A percentile compares a stretch with the other conserved stretches of the same genome.
Evolutionary conservation across 2,113 vertebrate species (phyloP).

Genomic region (Columba janthina): DNA sequence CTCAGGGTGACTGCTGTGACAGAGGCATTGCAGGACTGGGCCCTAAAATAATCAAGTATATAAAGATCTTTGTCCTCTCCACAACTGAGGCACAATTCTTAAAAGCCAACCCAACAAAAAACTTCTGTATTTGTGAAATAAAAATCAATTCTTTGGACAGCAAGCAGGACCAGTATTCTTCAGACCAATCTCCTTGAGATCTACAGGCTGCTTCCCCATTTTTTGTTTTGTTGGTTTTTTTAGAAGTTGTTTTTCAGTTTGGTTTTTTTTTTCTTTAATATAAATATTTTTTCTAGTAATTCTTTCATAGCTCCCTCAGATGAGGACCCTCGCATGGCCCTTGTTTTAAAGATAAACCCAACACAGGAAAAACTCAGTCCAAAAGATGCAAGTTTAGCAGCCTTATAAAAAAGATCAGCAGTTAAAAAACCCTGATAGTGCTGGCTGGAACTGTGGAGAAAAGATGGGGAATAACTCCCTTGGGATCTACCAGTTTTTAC

Average conservation of each 20-base stretch:
- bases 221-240: neutral
- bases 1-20: neutral
- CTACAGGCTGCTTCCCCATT: neutral
- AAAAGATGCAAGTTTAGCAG: neutral
- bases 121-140: neutral
- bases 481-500: neutral
- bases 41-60: slow-evolving; percentile 1
- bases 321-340: neutral
- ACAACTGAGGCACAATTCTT: slow-evolving; percentile 6
- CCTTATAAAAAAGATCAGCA: neutral
- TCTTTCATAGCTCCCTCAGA: neutral
- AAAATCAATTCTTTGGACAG: neutral
- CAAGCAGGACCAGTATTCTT: neutral
- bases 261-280: neutral
- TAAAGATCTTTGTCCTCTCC: neutral
- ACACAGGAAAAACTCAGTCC: neutral
- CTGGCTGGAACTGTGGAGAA: neutral
- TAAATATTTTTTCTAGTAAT: neutral
- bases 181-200: neutral
- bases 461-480: neutral
- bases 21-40: neutral
- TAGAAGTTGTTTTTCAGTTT: neutral
- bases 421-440: neutral
- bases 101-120: neutral
- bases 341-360: neutral